A percentile compares a stretch with the other conserved stretches of the same genome.
These are phyloP conservation scores for Pseudolycoriella hygida DNA, from an alignment of 2,888 invertebrate genomes.

Conservation along the genomic window DNA sequence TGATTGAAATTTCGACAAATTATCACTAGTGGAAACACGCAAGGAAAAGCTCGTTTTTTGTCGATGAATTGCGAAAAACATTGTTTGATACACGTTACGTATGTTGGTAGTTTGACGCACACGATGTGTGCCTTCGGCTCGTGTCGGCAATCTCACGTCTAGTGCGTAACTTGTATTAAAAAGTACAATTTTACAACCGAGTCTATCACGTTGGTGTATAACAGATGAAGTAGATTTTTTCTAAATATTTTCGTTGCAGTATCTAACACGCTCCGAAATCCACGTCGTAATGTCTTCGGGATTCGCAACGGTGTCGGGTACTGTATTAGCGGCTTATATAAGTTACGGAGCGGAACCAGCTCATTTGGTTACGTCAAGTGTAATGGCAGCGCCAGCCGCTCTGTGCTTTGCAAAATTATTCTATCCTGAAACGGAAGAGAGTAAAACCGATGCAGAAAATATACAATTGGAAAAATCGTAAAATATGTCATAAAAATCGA, in stretches of 20 bases:
- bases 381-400: constrained; percentile 93
- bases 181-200: no score
- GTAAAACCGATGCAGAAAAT: constrained; percentile 56
- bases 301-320: constrained; percentile 88
- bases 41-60: no score
- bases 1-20: no score
- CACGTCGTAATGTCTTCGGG: constrained; percentile 89
- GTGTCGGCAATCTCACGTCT: no score
- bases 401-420: constrained; percentile 78
- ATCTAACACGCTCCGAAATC: constrained; percentile 78
- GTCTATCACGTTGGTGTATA: no score
- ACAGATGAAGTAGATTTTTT: no score
- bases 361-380: constrained; percentile 79
- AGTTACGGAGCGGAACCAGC: constrained; percentile 74
- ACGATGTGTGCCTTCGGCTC: no score
- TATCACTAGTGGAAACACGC: no score
- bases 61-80: no score
- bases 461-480: constrained; percentile 55
- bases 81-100: no score
- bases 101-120: no score
- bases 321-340: constrained; percentile 85
- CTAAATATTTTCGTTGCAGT: background rate
- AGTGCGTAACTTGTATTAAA: no score
- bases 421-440: constrained; percentile 77
- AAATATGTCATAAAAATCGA: constrained; percentile 11